Percentiles rank a stretch among this genome's conserved stretches.
Conservation (phyloP, 2,888 invertebrate species). For the Athripsodes cinereus region DNA sequence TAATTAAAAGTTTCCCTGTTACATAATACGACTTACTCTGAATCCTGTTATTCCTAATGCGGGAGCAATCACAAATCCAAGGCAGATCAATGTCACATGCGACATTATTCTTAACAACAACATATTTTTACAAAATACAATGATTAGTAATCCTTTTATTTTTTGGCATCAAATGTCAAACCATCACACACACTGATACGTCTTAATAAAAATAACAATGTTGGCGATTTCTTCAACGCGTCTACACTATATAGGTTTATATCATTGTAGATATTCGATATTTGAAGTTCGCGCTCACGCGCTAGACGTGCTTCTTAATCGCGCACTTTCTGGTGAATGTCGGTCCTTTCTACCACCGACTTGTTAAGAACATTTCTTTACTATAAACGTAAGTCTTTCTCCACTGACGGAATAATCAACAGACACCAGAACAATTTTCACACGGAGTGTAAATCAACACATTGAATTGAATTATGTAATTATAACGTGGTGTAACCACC, state of each 20-base stretch:
- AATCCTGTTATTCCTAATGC: conserved; percentile 24
- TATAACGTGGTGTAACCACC: too few species aligned
- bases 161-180: conserved; percentile 14
- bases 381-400: conserved; percentile 15
- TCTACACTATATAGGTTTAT: too few species aligned
- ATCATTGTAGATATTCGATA: neutral
- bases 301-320: conserved; percentile 13
- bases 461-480: too few species aligned
- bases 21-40: conserved; percentile 20
- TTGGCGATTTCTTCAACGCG: too few species aligned
- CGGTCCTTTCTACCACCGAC: conserved; percentile 20
- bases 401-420: neutral
- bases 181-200: conserved; percentile 3
- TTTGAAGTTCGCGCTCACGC: conserved; percentile 6
- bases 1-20: neutral
- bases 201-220: too few species aligned
- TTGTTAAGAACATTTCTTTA: conserved; percentile 22
- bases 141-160: conserved; percentile 7
- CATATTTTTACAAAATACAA: conserved; percentile 14
- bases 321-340: conserved; percentile 25
- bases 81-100: conserved; percentile 21
- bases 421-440: neutral
- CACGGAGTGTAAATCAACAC: neutral
- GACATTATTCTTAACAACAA: conserved; percentile 14
- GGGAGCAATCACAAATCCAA: conserved; percentile 12